phyloP scores from a whole-genome alignment of 2,113 vertebrate genomes.

The Vanacampus margaritifer region DNA sequence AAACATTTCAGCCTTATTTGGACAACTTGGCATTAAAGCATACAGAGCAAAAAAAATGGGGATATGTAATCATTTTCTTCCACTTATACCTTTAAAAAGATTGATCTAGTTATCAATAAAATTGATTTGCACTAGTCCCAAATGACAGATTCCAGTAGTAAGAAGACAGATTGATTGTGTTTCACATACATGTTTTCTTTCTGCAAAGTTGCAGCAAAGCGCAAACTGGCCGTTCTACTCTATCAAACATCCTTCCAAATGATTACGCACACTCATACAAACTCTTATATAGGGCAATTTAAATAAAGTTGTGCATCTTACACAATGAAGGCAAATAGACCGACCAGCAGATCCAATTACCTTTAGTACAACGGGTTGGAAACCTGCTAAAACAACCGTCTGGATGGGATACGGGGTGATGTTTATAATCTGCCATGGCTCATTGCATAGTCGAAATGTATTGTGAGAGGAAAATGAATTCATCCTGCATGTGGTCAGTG shows the following conservation, averaged over 20 bases:
- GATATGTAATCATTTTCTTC: not conserved
- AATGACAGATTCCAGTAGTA: not conserved
- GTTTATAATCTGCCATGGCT: constrained; percentile 19
- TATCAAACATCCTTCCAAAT: constrained; percentile 32
- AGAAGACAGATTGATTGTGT: not conserved
- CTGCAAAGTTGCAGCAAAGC: constrained; percentile 26
- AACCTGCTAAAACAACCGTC: constrained; percentile 42
- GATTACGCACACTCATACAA: constrained; percentile 31
- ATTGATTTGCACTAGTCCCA: not conserved
- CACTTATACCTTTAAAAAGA: not conserved
- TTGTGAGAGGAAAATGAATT: not conserved
- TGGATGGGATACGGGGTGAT: constrained; percentile 19
- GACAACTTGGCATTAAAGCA: constrained; percentile 6
- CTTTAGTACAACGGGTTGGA: constrained; percentile 47
- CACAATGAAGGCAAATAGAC: constrained; percentile 63
- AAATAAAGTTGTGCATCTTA: constrained; percentile 40
- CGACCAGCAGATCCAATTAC: constrained; percentile 75
- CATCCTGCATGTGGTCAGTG: not conserved
- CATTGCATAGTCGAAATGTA: constrained; percentile 20
- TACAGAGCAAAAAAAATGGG: not conserved
- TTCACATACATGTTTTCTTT: constrained; percentile 21
- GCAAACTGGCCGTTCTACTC: constrained; percentile 22
- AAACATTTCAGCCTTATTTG: constrained; percentile 3
- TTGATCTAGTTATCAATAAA: not conserved
- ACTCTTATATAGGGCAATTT: constrained; percentile 32